These are phyloP conservation scores for Otolemur crassicaudatus DNA, from an alignment of 2,797 vertebrate genomes.

Conservation along the genomic window DNA sequence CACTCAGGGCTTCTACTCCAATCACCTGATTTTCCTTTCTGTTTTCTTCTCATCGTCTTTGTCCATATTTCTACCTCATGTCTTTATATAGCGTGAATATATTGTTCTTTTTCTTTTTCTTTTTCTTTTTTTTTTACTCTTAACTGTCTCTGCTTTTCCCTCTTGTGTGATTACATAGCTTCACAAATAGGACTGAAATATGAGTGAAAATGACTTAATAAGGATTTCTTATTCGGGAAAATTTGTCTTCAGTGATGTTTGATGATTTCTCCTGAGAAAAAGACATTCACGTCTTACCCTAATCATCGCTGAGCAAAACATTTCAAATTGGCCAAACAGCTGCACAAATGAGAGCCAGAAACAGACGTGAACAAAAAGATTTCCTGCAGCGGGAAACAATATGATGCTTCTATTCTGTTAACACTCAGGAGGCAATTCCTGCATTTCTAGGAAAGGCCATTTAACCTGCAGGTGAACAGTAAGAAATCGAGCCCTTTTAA, in stretches of 20 bases:
- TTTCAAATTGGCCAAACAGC: slow-evolving; percentile 63
- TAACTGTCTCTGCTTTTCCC: not conserved
- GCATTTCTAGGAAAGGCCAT: slow-evolving; percentile 58
- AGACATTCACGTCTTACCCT: slow-evolving; percentile 7
- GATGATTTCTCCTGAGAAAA: slow-evolving; percentile 65
- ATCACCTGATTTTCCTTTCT: not conserved
- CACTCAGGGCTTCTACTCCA: not conserved
- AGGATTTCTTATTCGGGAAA: slow-evolving; percentile 56
- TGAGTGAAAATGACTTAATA: slow-evolving; percentile 62
- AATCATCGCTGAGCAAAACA: slow-evolving; percentile 60
- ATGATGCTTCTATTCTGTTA: slow-evolving; percentile 54
- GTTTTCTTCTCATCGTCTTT: not conserved
- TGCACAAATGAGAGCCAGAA: slow-evolving; percentile 35
- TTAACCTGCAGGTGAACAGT: slow-evolving; percentile 61
- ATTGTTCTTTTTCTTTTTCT: not conserved
- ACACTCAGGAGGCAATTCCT: slow-evolving; percentile 24
- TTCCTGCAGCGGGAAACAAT: slow-evolving; percentile 56
- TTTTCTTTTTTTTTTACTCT: not conserved
- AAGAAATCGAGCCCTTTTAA: slow-evolving; percentile 36
- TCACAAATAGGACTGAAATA: not conserved
- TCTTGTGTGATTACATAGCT: slow-evolving; percentile 32
- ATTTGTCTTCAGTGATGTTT: slow-evolving; percentile 34
- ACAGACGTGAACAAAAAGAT: slow-evolving; percentile 41
- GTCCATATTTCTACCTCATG: not conserved
- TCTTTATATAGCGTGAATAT: not conserved